Percentiles rank a stretch among this genome's conserved stretches.
Evolutionary conservation across 2,888 invertebrate species (phyloP).

Genomic region (Pheosia tremula): DNA sequence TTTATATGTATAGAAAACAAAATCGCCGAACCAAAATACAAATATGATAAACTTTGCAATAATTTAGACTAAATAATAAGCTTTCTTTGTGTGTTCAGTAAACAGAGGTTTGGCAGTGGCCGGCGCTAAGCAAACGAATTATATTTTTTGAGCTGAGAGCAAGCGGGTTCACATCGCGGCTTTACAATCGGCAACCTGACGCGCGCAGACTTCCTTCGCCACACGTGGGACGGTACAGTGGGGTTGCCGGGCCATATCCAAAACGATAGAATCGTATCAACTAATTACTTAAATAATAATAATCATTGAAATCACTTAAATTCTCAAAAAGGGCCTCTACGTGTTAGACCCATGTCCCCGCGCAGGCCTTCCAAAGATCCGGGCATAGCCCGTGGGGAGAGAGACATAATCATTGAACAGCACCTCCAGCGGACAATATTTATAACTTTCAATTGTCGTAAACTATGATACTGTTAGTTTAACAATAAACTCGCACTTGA

Average conservation of each 20-base stretch:
- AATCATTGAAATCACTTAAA: no score
- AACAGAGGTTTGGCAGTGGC: constrained; percentile 21
- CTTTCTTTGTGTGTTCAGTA: constrained; percentile 28
- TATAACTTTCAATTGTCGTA: no score
- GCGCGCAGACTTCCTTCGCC: constrained; percentile 62
- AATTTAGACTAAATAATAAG: constrained; percentile 34
- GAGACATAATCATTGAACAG: no score
- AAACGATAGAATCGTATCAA: neutral
- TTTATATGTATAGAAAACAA: neutral
- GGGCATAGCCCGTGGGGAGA: no score
- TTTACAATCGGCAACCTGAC: constrained; percentile 71
- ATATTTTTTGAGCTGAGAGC: constrained; percentile 46
- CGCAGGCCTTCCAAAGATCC: no score
- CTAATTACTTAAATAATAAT: no score
- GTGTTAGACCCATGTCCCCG: no score
- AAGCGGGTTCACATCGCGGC: constrained; percentile 57
- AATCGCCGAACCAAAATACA: neutral
- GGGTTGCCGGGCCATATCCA: constrained; percentile 4
- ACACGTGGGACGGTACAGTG: constrained; percentile 16
- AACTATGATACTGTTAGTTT: no score
- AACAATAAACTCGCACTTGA: no score
- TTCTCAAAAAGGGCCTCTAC: no score
- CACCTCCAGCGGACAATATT: no score
- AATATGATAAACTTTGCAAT: constrained; percentile 9
- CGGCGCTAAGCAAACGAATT: constrained; percentile 40